A percentile compares a stretch with the other conserved stretches of the same genome.
These are phyloP conservation scores for Odontomyia ornata DNA, from an alignment of 2,888 invertebrate genomes.

Conservation along the genomic window DNA sequence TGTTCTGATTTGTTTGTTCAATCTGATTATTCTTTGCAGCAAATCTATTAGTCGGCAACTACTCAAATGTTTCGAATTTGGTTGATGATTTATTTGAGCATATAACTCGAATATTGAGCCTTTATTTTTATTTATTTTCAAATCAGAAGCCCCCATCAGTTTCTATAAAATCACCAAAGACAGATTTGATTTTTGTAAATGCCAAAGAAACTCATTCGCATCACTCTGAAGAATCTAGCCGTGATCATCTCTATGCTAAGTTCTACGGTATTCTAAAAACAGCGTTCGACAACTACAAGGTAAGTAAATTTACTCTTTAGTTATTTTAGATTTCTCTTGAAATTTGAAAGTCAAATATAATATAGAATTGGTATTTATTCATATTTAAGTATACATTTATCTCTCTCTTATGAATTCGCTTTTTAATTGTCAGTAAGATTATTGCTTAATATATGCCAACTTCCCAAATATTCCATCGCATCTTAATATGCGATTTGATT, in stretches of 20 bases:
- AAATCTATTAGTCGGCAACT: slow-evolving; percentile 48
- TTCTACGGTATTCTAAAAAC: slow-evolving; percentile 83
- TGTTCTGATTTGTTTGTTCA: slow-evolving; percentile 50
- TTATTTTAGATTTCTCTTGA: too few relatives aligned
- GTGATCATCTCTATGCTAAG: slow-evolving; percentile 83
- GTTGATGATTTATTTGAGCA: slow-evolving; percentile 59
- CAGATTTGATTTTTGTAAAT: slow-evolving; percentile 60
- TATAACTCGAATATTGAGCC: slow-evolving; percentile 62
- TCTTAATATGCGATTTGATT: too few relatives aligned
- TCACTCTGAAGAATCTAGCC: slow-evolving; percentile 71
- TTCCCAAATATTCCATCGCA: too few relatives aligned
- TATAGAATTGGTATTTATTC: too few relatives aligned
- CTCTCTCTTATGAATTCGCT: too few relatives aligned
- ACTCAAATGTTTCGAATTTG: slow-evolving; percentile 49
- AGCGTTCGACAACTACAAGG: slow-evolving; percentile 89
- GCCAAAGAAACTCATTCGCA: slow-evolving; percentile 58
- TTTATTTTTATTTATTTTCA: slow-evolving; percentile 62
- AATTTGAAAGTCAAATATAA: too few relatives aligned
- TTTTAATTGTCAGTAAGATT: too few relatives aligned
- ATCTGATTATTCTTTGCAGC: slow-evolving; percentile 49
- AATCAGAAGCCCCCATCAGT: slow-evolving; percentile 60
- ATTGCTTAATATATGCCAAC: too few relatives aligned
- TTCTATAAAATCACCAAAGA: slow-evolving; percentile 57
- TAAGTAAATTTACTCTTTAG: slow-evolving; percentile 60
- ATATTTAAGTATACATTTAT: too few relatives aligned